Evolutionary conservation across 2,797 vertebrate genomes (phyloP).

Genomic region (Melanotaenia pygmaea): DNA sequence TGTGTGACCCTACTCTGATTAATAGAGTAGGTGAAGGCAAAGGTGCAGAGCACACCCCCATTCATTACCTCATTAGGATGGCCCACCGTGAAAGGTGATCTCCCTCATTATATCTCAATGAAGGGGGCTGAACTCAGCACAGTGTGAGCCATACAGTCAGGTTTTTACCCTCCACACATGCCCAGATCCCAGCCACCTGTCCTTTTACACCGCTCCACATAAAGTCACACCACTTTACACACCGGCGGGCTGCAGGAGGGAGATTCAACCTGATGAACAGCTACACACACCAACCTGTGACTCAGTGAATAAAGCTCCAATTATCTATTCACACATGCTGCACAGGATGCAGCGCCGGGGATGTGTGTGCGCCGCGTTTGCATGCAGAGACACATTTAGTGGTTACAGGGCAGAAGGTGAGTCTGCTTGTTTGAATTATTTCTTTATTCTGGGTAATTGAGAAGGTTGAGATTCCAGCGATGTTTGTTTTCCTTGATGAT

Average conservation of each 20-base stretch:
- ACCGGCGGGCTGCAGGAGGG: conserved; percentile 38
- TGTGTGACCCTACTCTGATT: conserved; percentile 82
- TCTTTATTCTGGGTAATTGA: conserved; percentile 48
- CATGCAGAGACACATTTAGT: conserved; percentile 21
- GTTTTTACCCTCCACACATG: conserved; percentile 44
- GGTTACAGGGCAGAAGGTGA: conserved; percentile 33
- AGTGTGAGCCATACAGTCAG: conserved; percentile 50
- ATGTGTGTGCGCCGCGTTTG: conserved; percentile 26
- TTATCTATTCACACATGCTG: conserved; percentile 42
- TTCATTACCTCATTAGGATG: conserved; percentile 85
- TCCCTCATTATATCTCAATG: conserved; percentile 81
- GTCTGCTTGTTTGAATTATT: conserved; percentile 41
- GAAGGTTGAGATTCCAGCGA: conserved; percentile 25
- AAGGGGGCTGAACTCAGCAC: conserved; percentile 68
- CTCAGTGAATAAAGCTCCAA: conserved; percentile 37
- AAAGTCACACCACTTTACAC: conserved; percentile 59
- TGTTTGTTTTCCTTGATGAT: conserved; percentile 46
- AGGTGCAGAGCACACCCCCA: conserved; percentile 72
- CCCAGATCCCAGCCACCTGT: conserved; percentile 43
- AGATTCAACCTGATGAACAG: conserved; percentile 32
- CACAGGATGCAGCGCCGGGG: neutral
- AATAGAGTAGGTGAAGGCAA: conserved; percentile 84
- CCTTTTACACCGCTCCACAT: conserved; percentile 47
- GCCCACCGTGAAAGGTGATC: conserved; percentile 81
- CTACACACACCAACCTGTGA: conserved; percentile 10